Conservation (phyloP, 1,140 invertebrate genomes). For the Bacillus rossius region DNA sequence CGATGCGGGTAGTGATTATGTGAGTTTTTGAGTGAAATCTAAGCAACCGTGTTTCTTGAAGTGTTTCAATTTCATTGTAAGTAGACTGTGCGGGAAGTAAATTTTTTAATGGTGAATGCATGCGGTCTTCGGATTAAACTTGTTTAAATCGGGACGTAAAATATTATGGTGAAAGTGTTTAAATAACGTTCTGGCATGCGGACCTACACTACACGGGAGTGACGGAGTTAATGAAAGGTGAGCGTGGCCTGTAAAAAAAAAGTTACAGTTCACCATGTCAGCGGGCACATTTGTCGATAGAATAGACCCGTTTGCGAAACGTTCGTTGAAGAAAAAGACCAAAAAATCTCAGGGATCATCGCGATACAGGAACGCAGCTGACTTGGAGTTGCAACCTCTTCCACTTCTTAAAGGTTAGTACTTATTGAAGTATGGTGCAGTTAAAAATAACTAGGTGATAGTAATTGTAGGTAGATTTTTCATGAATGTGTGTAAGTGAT, state of each 20-base stretch:
- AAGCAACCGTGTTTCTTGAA: too few relatives aligned
- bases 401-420: conserved; percentile 78
- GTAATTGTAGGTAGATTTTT: background rate
- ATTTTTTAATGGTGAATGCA: too few relatives aligned
- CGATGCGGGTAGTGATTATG: too few relatives aligned
- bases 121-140: too few relatives aligned
- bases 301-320: conserved; percentile 90
- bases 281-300: conserved; percentile 86
- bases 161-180: too few relatives aligned
- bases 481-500: too few relatives aligned
- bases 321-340: conserved; percentile 87
- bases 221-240: conserved; percentile 7
- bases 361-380: conserved; percentile 81
- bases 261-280: conserved; percentile 54
- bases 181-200: too few relatives aligned
- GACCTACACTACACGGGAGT: too few relatives aligned
- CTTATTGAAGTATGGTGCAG: background rate
- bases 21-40: too few relatives aligned
- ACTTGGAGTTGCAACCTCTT: conserved; percentile 81
- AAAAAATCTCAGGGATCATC: conserved; percentile 91
- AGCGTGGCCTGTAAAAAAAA: background rate
- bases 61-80: too few relatives aligned
- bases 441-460: background rate
- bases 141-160: too few relatives aligned
- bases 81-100: too few relatives aligned